Evolutionary conservation across 30 jellyfish, hydroid and myxozoan genomes (phyloP), one percentile per base, ranked within the genome.

Genomic region (Catostylus mosaicus): DNA sequence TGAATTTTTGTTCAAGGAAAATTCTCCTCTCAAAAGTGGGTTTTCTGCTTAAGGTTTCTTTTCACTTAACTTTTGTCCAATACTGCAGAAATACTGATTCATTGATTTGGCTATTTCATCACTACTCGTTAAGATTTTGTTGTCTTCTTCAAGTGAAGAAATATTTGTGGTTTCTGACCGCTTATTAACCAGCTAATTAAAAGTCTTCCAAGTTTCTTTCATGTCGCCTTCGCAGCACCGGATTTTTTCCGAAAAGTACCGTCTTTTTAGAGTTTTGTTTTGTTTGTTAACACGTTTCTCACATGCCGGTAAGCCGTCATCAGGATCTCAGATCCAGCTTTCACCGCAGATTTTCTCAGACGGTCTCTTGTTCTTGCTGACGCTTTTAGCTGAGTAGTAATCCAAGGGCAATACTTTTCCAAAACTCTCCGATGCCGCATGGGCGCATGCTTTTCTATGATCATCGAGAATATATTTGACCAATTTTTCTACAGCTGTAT

Each of bases 371-470:
- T 59, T 59, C 73, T 59, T 59, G 73, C 33, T 59, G 72, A 59
- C 30, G 33, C 72, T 59, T 59, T 59, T 59, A 59, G 72, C 72
- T 59, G 72, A 59, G 33, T 59, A 59, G 72, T 59, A 59, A 8
- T 59, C 88, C 78, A 57, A n/a, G 79, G 79, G 43, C 78, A 77
- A 27, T 37, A 33, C 59, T 37, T 35, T 51, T 52, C 70, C 48
- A 51, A 46, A 22, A 77, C 88, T 31, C 78, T 26, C 26, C 65
- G 35, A 11, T 57, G 63, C 26, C 74, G 74, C 78, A 79, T 31
- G 45, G 90, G 90, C 40, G 90, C 83, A 18, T 79, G 90, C 34
- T 45, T 65, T 36, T 79, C 78, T 23, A 76, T 56, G 48, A 76
- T 76, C 43, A 37, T 16, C 64, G 88, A 56, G n/a, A 76, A 62